These are phyloP conservation scores for Megaustenia siamemsis DNA, from an alignment of 2,888 invertebrate genomes.

Conservation along the genomic window DNA sequence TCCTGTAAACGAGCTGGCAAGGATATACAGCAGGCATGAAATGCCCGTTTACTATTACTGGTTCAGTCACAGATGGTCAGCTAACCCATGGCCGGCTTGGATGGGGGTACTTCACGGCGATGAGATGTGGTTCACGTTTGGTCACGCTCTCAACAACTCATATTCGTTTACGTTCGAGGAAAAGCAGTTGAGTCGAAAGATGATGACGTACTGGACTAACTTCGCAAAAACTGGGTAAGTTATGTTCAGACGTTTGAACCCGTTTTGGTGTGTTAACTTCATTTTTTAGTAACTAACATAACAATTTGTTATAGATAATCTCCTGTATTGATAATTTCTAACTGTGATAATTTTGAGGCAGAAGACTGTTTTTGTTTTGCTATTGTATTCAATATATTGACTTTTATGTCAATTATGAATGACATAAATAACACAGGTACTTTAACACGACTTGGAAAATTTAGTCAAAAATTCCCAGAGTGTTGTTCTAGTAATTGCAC, in stretches of 20 bases:
- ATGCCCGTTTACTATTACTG: constrained; percentile 94
- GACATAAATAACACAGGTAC: too few relatives aligned
- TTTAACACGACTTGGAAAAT: too few relatives aligned
- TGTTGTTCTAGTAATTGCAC: too few relatives aligned
- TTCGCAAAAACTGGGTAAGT: constrained; percentile 96
- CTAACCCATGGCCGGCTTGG: constrained; percentile 95
- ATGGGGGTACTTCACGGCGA: constrained; percentile 97
- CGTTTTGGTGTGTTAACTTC: too few relatives aligned
- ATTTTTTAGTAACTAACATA: too few relatives aligned
- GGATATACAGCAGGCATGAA: constrained; percentile 91
- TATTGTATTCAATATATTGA: too few relatives aligned
- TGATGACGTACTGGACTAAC: constrained; percentile 97
- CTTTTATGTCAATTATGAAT: too few relatives aligned
- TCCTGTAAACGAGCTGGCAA: constrained; percentile 94
- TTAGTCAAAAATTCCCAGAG: too few relatives aligned
- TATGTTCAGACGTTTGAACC: background rate
- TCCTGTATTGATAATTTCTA: too few relatives aligned
- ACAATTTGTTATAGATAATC: too few relatives aligned
- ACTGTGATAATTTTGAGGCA: too few relatives aligned
- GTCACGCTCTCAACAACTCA: constrained; percentile 93
- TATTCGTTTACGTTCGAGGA: constrained; percentile 84
- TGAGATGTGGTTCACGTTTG: constrained; percentile 95
- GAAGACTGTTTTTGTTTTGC: too few relatives aligned
- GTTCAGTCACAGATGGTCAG: constrained; percentile 89
- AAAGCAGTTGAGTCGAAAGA: constrained; percentile 89